These are phyloP conservation scores for Phrynocephalus vlangalii DNA, from an alignment of 2,797 vertebrate genomes.

Conservation along the genomic window DNA sequence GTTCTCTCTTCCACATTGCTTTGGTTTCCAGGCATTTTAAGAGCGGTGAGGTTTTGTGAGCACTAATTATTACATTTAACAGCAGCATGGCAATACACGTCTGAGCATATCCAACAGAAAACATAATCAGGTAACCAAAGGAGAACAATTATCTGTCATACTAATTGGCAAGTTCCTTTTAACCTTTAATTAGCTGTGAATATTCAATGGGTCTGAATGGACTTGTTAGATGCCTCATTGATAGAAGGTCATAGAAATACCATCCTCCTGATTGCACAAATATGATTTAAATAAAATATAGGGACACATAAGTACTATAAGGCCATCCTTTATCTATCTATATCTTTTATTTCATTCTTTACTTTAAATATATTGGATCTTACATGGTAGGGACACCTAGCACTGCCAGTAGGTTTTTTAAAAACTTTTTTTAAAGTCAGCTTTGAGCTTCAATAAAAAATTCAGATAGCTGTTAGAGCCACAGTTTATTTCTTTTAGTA, in stretches of 20 bases:
- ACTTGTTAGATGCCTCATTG: conserved; percentile 71
- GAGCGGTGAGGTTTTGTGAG: conserved; percentile 50
- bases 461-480: conserved; percentile 63
- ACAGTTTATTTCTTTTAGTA: conserved; percentile 71
- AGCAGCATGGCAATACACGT: conserved; percentile 65
- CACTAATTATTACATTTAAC: conserved; percentile 66
- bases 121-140: conserved; percentile 75
- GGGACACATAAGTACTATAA: conserved; percentile 55
- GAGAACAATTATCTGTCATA: conserved; percentile 77
- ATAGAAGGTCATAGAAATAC: conserved; percentile 73
- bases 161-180: conserved; percentile 78
- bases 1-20: conserved; percentile 20
- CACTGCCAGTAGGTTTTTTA: conserved; percentile 55
- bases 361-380: conserved; percentile 53
- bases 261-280: conserved; percentile 64
- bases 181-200: conserved; percentile 81
- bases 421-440: conserved; percentile 22
- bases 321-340: conserved; percentile 57
- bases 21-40: conserved; percentile 64
- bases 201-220: conserved; percentile 71
- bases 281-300: conserved; percentile 73
- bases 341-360: conserved; percentile 56
- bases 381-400: conserved; percentile 54
- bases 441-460: conserved; percentile 72
- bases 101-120: conserved; percentile 69